Base-by-base conservation (phyloP, 2,113 vertebrate genomes). In the Lycaon pictus region DNA sequence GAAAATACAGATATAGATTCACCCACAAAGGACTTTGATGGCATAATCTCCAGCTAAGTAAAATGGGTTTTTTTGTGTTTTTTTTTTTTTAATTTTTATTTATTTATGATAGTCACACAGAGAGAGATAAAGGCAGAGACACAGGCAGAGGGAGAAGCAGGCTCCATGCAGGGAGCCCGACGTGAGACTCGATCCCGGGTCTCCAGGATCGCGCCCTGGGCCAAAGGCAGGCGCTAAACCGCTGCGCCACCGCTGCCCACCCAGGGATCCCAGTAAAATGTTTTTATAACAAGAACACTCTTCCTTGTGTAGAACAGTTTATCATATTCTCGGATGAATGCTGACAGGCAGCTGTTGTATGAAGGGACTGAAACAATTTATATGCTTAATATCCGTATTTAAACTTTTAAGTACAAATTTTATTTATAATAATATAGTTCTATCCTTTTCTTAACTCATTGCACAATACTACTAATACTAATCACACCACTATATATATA, bases 371-470 rank as follows among this genome's bases (percentile, higher is more conserved):
- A 90, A 84, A 93, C 83, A 43, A 88, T 63, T 77, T 90, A 93
- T 48, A 43, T 85, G 56, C 16, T 88, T 88, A 95, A 60, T 87
- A 88, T 0, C 35, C 35, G 72, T 48, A 93, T 85, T 97, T 77
- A 85, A 11, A 79, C 58, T 71, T 69, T 25, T 62, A 77, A 91
- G 2, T 17, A 77, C 48, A 88, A 80, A n/a, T 56, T 83, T 53
- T 65, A 93, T 90, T 56, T 88, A 48, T 62, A 87, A 51, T 87
- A 93, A 80, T 12, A 37, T 60, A 90, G 29, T 11, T 55, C 22
- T 87, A 29, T 83, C 23, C 23, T 77, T 95, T 96, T 80, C 74
- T 86, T 90, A 94, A 94, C 67, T 58, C 43, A 71, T 2, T 62
- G 58, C 35, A 86, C 43, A 88, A 20, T 85, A 93, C 2, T 85